phyloP scores from a whole-genome alignment of 2,888 invertebrate genomes.

The Agelastica alni region DNA sequence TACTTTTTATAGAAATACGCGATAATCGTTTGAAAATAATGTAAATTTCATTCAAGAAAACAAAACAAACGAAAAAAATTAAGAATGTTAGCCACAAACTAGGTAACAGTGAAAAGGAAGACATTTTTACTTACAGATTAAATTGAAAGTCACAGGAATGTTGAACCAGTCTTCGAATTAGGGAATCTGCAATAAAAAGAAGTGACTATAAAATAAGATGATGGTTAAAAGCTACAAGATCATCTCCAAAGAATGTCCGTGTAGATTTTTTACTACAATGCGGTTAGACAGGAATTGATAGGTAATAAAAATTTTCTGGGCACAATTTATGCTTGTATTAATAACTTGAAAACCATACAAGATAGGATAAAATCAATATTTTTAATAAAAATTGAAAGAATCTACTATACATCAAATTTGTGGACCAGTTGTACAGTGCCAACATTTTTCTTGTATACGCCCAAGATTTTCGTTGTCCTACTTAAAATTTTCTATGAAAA shows the following conservation, averaged over 20 bases:
- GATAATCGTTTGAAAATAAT: neutral
- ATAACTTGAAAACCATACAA: slow-evolving; percentile 26
- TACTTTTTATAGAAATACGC: too few species aligned
- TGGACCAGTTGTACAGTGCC: slow-evolving; percentile 51
- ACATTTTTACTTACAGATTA: slow-evolving; percentile 33
- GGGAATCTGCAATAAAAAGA: slow-evolving; percentile 37
- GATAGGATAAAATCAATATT: slow-evolving; percentile 46
- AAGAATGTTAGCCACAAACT: slow-evolving; percentile 10
- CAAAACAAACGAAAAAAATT: neutral
- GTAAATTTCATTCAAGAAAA: neutral
- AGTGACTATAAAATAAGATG: slow-evolving; percentile 26
- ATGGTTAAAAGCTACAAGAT: slow-evolving; percentile 22
- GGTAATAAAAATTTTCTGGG: slow-evolving; percentile 25
- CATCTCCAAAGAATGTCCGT: slow-evolving; percentile 27
- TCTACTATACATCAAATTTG: slow-evolving; percentile 52
- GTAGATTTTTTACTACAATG: slow-evolving; percentile 27
- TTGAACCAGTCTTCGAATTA: slow-evolving; percentile 37
- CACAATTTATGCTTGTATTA: slow-evolving; percentile 29
- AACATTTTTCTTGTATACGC: slow-evolving; percentile 52
- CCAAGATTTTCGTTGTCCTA: slow-evolving; percentile 53
- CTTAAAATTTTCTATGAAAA: slow-evolving; percentile 49
- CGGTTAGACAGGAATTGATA: slow-evolving; percentile 30
- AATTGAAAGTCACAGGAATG: slow-evolving; percentile 34
- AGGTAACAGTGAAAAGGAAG: slow-evolving; percentile 20
- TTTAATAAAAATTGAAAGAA: slow-evolving; percentile 52